Base-by-base conservation (phyloP, 35 echinoderm and acorn worm genomes). In the Lytechinus variegatus region DNA sequence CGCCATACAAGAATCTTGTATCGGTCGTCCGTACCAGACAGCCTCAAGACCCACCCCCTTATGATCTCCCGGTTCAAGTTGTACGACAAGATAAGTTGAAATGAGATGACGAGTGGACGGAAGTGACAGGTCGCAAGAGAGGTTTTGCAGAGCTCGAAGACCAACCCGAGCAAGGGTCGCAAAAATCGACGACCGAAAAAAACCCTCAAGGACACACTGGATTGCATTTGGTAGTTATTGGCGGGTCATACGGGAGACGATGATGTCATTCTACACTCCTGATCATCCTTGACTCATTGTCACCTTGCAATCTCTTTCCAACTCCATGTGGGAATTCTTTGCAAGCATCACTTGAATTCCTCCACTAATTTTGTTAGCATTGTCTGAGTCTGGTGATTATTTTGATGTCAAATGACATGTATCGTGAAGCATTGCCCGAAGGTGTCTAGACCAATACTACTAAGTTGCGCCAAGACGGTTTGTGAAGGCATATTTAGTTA, bases 261-360 rank as follows among this genome's bases (percentile, higher is more conserved):
- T n/a, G 66, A n/a, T 79, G 66, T 79, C 66, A 79, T 24, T 79
- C 66, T n/a, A 79, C 66, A 79, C 66, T 79, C 12, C 19, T 16
- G 16, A 79, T 79, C n/a, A 79, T 79, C 66, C 66, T 79, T 79
- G 66, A 24, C 66, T 79, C 66, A 79, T 79, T 79, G 66, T 79
- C 66, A 79, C 66, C 66, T 79, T 79, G 5, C 66, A 79, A 79
- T 79, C 66, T 79, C 66, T 24, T 79, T 6, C n/a, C 66, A 79
- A 79, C 66, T n/a, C 0, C 66, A 24, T 16, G 6, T 79, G 66
- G 66, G 61, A 19, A 79, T 79, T 27, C 61, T 79, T 79, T 79
- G 66, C 66, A 79, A 24, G 66, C 66, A 79, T 79, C 66, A 19
- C 14, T 79, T 24, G 66, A 79, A 79, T 79, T 79, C 66, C 19